Percentiles rank a stretch among this genome's conserved stretches.
phyloP scores from a whole-genome alignment of 2,888 invertebrate genomes.

The Folsomia manolachei region DNA sequence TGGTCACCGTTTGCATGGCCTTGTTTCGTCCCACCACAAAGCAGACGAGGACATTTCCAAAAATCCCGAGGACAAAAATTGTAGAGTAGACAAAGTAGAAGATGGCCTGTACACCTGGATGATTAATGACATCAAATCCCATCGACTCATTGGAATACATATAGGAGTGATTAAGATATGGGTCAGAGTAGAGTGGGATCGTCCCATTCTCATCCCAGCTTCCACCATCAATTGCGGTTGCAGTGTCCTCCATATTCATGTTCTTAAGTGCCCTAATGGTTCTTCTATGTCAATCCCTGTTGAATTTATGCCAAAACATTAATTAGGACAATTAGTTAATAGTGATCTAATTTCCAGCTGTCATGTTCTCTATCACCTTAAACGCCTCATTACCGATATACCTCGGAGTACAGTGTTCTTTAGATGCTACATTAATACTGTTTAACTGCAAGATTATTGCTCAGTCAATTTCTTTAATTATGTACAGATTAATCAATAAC shows the following conservation, averaged over 20 bases:
- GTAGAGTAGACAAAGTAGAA: conserved; percentile 73
- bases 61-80: conserved; percentile 83
- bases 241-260: background rate
- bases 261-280: no score
- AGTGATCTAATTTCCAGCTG: no score
- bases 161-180: conserved; percentile 23
- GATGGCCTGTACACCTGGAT: conserved; percentile 67
- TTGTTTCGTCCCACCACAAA: conserved; percentile 89
- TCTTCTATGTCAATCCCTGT: no score
- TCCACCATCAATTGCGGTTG: no score
- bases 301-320: background rate
- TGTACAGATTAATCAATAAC: no score
- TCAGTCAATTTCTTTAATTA: no score
- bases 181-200: conserved; percentile 17
- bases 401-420: no score
- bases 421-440: no score
- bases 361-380: no score
- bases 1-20: conserved; percentile 97
- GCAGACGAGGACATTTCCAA: conserved; percentile 87
- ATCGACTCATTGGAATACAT: conserved; percentile 21
- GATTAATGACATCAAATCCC: conserved; percentile 62
- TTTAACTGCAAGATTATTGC: no score
- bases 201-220: conserved; percentile 7
- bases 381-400: no score
- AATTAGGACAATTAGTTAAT: background rate